These are phyloP conservation scores for Mustela nigripes DNA, from an alignment of 2,113 vertebrate species.

Conservation along the genomic window DNA sequence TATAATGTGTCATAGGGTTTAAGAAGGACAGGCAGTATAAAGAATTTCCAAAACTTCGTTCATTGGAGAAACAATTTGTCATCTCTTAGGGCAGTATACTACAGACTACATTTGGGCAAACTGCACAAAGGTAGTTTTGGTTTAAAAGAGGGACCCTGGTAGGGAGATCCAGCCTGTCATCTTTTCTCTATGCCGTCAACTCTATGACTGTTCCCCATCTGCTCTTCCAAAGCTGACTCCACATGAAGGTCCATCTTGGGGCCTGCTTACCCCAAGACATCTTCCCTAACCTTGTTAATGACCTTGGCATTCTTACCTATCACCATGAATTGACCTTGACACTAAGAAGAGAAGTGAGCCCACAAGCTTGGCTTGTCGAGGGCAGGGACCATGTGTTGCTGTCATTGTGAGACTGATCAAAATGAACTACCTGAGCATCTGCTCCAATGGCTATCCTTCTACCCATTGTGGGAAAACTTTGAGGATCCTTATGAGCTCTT, in stretches of 20 bases:
- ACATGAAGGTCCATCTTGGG: rapidly evolving
- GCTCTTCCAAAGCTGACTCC: not conserved
- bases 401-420: not conserved
- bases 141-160: not conserved
- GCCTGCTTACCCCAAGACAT: no score
- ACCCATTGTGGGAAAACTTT: not conserved
- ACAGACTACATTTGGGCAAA: not conserved
- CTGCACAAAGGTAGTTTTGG: not conserved
- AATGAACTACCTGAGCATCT: not conserved
- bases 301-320: not conserved
- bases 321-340: not conserved
- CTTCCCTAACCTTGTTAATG: not conserved
- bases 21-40: not conserved
- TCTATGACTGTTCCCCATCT: not conserved
- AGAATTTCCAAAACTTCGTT: not conserved
- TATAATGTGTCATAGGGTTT: not conserved
- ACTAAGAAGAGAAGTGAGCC: not conserved
- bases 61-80: not conserved
- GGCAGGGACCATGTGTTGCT: no score
- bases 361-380: not conserved
- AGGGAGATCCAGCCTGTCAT: not conserved
- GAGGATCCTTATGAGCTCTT: not conserved
- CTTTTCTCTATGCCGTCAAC: rapidly evolving
- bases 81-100: not conserved
- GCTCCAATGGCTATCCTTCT: not conserved